phyloP scores from a whole-genome alignment of 2,113 vertebrate genomes.

The Aptenodytes forsteri region DNA sequence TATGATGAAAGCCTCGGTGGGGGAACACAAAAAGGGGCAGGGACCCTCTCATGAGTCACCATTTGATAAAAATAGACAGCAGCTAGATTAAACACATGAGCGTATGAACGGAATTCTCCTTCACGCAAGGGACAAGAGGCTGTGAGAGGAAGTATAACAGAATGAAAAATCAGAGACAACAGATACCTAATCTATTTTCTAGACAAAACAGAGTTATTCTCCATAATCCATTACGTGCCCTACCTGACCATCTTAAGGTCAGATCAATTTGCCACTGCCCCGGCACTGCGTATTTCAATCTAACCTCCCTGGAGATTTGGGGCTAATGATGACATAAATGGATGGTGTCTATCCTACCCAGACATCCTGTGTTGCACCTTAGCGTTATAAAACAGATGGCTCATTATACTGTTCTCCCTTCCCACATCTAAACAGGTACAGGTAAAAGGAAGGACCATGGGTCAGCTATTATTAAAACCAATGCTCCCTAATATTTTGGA shows the following conservation, averaged over 20 bases:
- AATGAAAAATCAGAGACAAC: neutral
- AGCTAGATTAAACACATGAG: neutral
- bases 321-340: neutral
- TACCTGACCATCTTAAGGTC: neutral
- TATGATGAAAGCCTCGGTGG: neutral
- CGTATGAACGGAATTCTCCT: neutral
- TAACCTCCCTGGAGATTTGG: neutral
- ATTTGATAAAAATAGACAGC: neutral
- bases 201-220: neutral
- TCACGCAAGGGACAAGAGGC: neutral
- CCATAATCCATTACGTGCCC: neutral
- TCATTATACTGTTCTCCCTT: neutral
- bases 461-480: neutral
- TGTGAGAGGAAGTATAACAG: neutral
- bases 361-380: neutral
- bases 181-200: neutral
- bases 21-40: neutral
- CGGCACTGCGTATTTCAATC: neutral
- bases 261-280: neutral
- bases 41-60: neutral
- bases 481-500: fast-evolving
- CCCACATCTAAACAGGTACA: neutral
- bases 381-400: fast-evolving
- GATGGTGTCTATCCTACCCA: neutral
- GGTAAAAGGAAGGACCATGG: neutral